These are phyloP conservation scores for Istiophorus platypterus DNA, from an alignment of 2,113 vertebrate genomes.

Conservation along the genomic window DNA sequence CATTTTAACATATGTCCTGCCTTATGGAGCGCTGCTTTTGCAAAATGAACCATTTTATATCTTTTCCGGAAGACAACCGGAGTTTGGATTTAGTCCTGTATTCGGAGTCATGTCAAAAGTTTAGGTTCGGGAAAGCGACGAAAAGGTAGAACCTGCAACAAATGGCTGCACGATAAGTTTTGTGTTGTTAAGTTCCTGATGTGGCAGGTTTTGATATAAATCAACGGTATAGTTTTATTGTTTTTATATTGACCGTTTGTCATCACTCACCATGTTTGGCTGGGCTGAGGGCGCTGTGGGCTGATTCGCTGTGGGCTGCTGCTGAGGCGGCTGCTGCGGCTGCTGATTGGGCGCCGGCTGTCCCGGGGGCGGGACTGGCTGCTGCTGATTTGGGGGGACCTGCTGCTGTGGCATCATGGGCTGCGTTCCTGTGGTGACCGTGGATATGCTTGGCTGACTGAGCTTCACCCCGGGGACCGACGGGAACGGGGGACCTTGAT, in stretches of 20 bases:
- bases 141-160: too few relatives aligned
- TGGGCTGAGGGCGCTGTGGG: slow-evolving; percentile 67
- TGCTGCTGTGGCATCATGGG: slow-evolving; percentile 83
- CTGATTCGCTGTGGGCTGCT: slow-evolving; percentile 68
- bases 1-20: neutral
- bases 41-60: neutral
- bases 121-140: too few relatives aligned
- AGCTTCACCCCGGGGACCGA: slow-evolving; percentile 75
- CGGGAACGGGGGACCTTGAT: slow-evolving; percentile 79
- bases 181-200: too few relatives aligned
- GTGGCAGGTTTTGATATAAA: neutral
- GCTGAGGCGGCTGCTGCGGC: slow-evolving; percentile 75
- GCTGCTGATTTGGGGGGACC: slow-evolving; percentile 75
- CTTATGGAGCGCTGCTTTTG: too few relatives aligned
- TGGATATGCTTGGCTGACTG: slow-evolving; percentile 86
- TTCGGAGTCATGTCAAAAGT: too few relatives aligned
- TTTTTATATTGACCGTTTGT: neutral
- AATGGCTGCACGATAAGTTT: neutral
- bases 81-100: too few relatives aligned
- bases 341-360: slow-evolving; percentile 78
- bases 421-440: slow-evolving; percentile 84
- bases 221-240: neutral
- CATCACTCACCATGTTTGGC: slow-evolving; percentile 76
- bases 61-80: neutral
- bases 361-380: slow-evolving; percentile 70